Evolutionary conservation across 92 coral and sea anemone genomes (phyloP).

Genomic region (Meandrina meandrites): DNA sequence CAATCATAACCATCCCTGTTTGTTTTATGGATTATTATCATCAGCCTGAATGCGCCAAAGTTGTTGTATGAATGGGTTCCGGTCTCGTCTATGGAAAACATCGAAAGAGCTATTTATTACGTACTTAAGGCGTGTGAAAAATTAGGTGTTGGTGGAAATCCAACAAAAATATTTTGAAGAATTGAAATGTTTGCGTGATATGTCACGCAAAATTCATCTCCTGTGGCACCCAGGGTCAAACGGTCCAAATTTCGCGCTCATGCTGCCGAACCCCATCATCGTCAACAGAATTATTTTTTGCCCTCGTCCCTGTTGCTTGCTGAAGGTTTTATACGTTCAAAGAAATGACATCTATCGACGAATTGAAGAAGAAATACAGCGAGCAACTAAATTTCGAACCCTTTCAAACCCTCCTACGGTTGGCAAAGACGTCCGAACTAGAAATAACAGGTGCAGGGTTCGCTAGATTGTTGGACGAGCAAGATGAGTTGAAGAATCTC

Average conservation of each 20-base stretch:
- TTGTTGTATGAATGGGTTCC: no score
- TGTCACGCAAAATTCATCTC: no score
- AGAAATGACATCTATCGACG: conserved; percentile 3
- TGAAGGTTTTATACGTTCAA: neutral
- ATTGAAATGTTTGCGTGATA: no score
- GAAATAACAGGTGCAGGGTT: conserved; percentile 68
- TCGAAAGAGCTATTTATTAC: no score
- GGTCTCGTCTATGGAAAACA: no score
- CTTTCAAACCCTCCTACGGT: conserved; percentile 43
- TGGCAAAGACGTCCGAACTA: conserved; percentile 39
- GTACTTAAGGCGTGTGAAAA: no score
- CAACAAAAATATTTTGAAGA: no score
- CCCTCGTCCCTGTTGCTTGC: neutral
- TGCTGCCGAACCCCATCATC: neutral
- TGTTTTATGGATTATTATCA: no score
- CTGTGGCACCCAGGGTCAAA: neutral
- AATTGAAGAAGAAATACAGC: neutral
- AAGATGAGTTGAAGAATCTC: conserved; percentile 67
- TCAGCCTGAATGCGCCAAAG: no score
- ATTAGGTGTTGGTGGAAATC: no score
- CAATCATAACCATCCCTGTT: no score
- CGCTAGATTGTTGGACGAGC: conserved; percentile 74
- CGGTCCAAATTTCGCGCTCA: neutral
- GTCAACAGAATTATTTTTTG: neutral
- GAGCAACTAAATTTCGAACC: conserved; percentile 61